Percentiles rank a stretch among this genome's conserved stretches.
Evolutionary conservation across 2,113 vertebrate genomes (phyloP).

Genomic region (Lagopus muta): DNA sequence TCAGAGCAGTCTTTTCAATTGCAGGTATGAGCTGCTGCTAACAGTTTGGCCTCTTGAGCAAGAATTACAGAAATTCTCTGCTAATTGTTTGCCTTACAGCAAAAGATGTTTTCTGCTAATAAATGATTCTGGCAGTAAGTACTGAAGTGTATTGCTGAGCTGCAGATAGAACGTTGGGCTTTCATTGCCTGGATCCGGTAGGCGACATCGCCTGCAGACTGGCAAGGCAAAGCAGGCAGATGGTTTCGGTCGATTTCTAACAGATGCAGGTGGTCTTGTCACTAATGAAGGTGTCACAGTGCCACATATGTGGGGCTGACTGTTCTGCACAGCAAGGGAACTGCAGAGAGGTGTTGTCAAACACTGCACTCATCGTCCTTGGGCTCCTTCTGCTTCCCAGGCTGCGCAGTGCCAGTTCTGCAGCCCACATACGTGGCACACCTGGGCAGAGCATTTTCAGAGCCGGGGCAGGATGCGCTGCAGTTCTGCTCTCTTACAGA

Average conservation of each 20-base stretch:
- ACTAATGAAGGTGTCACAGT: background rate
- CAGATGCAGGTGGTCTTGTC: background rate
- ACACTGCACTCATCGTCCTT: no score
- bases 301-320: background rate
- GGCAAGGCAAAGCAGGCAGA: background rate
- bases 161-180: no score
- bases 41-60: background rate
- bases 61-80: constrained; percentile 19
- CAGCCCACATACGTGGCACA: fast-evolving
- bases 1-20: constrained; percentile 4
- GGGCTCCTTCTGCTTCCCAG: background rate
- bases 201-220: background rate
- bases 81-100: constrained; percentile 35
- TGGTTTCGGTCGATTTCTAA: fast-evolving
- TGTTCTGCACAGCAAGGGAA: background rate
- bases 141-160: constrained; percentile 12
- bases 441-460: fast-evolving
- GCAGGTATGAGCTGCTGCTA: background rate
- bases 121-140: constrained; percentile 13
- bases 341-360: background rate
- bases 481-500: background rate
- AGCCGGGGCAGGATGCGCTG: fast-evolving
- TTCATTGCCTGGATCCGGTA: background rate
- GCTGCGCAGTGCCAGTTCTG: background rate
- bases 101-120: constrained; percentile 55